Base-by-base conservation (phyloP, 2,888 invertebrate genomes). In the Trachelus stipa region DNA sequence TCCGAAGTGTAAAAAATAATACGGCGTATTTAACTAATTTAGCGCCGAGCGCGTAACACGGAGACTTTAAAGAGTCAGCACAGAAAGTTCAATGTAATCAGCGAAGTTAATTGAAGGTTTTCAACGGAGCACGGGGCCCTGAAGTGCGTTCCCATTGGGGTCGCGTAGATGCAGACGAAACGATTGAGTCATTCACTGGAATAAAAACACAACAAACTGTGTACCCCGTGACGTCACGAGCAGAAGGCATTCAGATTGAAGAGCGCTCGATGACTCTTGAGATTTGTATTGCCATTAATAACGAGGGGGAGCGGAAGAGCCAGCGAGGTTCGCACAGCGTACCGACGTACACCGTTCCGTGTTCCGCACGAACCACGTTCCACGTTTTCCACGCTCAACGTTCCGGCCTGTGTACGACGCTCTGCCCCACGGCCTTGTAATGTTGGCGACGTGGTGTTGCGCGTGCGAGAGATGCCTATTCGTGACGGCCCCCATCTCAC, bases 211-310 rank as follows among this genome's bases (percentile, higher is more conserved):
- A 86, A 87, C 87, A 85, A 85, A 88, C 86, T 83, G 82, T 76
- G 78, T 79, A 81, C 81, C 82, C 81, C 80, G 88, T 90, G 90
- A 90, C 90, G 91, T 91, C 91, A 90, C 88, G 87, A 88, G 87
- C 91, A 91, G 91, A 91, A 91, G 91, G 90, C 89, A 91, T 91
- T 91, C 90, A 91, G 87, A 91, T 91, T 91, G 90, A 91, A 91
- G 91, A 90, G 90, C 88, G 83, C 89, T 90, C 91, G 89, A 91
- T 91, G 91, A 91, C 91, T 91, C 91, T 91, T 81, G 88, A 91
- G 88, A 91, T 91, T 90, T 90, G 88, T 90, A 91, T 91, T 91
- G 89, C 90, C 90, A 91, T 91, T 91, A 91, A 91, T 91, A 91
- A 91, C 88, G 86, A 87, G 86, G 82, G 83, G 87, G 86, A 84